Conservation (phyloP, 1,140 invertebrate species). For the Trichonephila clavipes region DNA sequence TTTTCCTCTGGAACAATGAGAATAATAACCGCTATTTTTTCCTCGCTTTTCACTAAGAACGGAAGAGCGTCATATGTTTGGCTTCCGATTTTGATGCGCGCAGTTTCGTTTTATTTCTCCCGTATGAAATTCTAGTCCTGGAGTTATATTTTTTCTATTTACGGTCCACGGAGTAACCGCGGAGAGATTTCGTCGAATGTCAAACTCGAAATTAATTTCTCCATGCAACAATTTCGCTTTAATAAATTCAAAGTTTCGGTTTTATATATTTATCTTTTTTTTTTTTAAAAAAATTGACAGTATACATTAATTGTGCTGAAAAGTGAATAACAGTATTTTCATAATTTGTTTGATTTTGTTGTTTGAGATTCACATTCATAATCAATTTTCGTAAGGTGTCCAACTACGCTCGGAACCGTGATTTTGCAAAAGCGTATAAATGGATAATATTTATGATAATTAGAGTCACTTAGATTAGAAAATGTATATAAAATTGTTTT, state of each 20-base stretch:
- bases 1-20: slow-evolving; percentile 50
- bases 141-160: slow-evolving; percentile 22
- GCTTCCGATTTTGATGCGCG: slow-evolving; percentile 45
- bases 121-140: slow-evolving; percentile 7
- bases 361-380: no score
- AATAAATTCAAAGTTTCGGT: neutral
- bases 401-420: no score
- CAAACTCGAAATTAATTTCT: slow-evolving; percentile 19
- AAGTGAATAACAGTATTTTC: no score
- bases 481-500: no score
- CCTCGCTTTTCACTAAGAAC: neutral
- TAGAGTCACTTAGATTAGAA: no score
- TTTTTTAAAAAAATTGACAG: no score
- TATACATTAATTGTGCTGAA: no score
- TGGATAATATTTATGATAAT: no score
- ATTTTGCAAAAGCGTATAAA: no score
- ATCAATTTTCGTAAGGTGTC: no score
- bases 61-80: slow-evolving; percentile 8
- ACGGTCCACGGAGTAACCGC: neutral
- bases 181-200: neutral
- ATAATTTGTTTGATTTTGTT: no score
- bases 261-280: no score
- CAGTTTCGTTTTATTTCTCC: slow-evolving; percentile 14
- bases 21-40: slow-evolving; percentile 71
- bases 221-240: neutral